Evolutionary conservation across 2,888 invertebrate species (phyloP), one percentile per base, ranked within the genome.

Genomic region (Osedax fenrisi): DNA sequence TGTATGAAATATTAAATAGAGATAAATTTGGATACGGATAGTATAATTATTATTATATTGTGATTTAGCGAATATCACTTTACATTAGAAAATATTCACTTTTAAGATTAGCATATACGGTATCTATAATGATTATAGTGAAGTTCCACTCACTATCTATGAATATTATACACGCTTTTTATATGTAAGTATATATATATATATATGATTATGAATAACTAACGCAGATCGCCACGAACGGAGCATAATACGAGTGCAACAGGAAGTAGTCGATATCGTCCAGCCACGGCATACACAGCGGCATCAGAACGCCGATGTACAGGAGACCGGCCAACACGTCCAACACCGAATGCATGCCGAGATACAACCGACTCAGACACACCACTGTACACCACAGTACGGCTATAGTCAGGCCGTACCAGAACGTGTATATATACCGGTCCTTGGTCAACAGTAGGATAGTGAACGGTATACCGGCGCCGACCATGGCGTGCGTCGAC

Each of bases 341-440:
- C 91, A 92, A 85, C 77, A 92, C 89, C 80, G 91, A 90, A 82
- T 94, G 94, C 94, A 94, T 94, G 79, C 94, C 94, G 71, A 94
- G 87, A 84, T 94, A 94, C 17, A 94, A 84, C 80, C 94, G 87
- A 85, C 93, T 94, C 72, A 90, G 86, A 82, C 92, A 92, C 74
- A 94, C 90, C 27, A 92, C 84, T 2, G 88, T 84, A 82, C 92
- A 92, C 88, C 89, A 88, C 2, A 81, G 27, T 3, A 85, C 75
- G 17, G 87, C 86, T 66, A 86, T 78, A 17, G 83, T 72, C 0
- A 87, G 75, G 17, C 87, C 87, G 70, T 84, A 70, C 79, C 80
- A 71, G 73, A 85, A 81, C 23, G 85, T 83, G 80, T 86, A 87
- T 87, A 90, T 88, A 83, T 92, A 93, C 84, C 92, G 87, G 81